Base-by-base conservation (phyloP, 2,113 vertebrate species). In the Siniperca knerii region DNA sequence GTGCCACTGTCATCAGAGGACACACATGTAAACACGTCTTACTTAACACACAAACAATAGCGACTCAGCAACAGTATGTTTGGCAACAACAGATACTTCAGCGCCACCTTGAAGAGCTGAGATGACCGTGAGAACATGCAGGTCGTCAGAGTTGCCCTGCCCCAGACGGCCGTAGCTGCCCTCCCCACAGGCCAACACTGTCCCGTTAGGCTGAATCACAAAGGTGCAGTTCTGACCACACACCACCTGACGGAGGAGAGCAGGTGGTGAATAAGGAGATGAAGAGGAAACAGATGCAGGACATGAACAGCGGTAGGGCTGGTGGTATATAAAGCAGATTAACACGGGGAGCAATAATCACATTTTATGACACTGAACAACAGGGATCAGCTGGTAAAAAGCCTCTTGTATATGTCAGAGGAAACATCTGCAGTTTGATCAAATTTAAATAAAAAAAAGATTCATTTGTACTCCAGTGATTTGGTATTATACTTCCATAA, bases 141-240 rank as follows among this genome's bases (percentile, higher is more conserved):
- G 93, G 86, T 97, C 96, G 40, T 97, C 96, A 0, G 96, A 97
- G 90, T 97, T 97, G 33, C 96, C 96, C 80, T 97, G 96, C 1
- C 96, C 96, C 81, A 97, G 92, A 0, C 96, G 92, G 1, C 96
- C 96, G 6, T 97, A 97, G 90, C 96, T 97, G 13, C 96, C 96
- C 81, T 97, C 96, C 1, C 96, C 96, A 6, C 96, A 95, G 40
- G 96, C 96, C 89, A 96, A 64, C 46, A 97, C 96, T 0, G 96
- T 93, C 29, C 96, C 96, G 2, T 96, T 96, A 2, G 95, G 94
- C 87, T 96, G 96, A 72, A 96, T 96, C 72, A 96, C 94, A 60
- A 97, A 97, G 8, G 96, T 97, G 87, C 96, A 97, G 93, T 97
- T 97, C 92, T 97, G 96, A 55, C 96, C 96, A 15, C 96, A 97